Percentiles rank a stretch among this genome's conserved stretches.
Evolutionary conservation across 2,888 invertebrate genomes (phyloP).

Genomic region (Agrochola lota): DNA sequence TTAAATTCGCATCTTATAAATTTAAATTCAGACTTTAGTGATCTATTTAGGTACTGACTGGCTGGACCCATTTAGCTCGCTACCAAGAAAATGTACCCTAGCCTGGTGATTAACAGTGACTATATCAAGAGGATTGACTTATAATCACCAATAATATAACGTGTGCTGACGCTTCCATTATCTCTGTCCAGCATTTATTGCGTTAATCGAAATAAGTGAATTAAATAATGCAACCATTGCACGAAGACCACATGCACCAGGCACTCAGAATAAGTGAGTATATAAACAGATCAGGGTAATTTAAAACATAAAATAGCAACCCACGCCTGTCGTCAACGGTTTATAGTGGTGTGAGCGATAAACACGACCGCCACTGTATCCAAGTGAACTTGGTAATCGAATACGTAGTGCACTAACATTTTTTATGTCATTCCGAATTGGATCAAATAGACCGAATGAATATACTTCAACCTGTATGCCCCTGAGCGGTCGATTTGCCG

Average conservation of each 20-base stretch:
- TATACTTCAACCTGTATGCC: slow-evolving; percentile 33
- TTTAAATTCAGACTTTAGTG: not conserved
- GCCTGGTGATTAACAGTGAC: too few relatives aligned
- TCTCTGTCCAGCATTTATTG: too few relatives aligned
- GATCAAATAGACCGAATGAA: slow-evolving; percentile 49
- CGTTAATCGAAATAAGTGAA: slow-evolving; percentile 12
- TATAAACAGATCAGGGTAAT: slow-evolving; percentile 60
- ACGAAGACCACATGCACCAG: slow-evolving; percentile 22
- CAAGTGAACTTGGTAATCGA: slow-evolving; percentile 62
- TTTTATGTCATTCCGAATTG: slow-evolving; percentile 59
- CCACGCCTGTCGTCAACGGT: slow-evolving; percentile 53
- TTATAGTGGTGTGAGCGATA: slow-evolving; percentile 58
- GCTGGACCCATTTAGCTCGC: too few relatives aligned
- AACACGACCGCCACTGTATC: slow-evolving; percentile 52
- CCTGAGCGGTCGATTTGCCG: slow-evolving; percentile 35
- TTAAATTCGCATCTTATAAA: too few relatives aligned
- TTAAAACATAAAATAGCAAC: slow-evolving; percentile 51
- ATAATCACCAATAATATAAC: not conserved
- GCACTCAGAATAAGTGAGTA: slow-evolving; percentile 51
- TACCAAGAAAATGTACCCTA: too few relatives aligned
- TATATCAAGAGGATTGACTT: not conserved
- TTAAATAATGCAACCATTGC: slow-evolving; percentile 27
- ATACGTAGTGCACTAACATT: slow-evolving; percentile 62
- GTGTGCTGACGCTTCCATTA: not conserved
- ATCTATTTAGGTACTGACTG: not conserved